Evolutionary conservation across 2,797 vertebrate genomes (phyloP).

Genomic region (Macrochelys suwanniensis): DNA sequence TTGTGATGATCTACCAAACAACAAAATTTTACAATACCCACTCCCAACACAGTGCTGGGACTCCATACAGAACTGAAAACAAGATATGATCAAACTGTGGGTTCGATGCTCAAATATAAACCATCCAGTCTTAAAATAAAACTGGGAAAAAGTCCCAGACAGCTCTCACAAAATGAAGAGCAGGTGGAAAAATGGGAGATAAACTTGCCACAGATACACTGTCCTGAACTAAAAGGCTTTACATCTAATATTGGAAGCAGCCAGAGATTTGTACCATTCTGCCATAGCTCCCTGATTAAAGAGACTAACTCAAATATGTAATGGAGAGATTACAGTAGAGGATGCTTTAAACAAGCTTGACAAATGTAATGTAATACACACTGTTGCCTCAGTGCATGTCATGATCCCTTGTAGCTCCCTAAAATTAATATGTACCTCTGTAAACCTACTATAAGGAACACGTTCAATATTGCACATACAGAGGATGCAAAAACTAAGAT

Average conservation of each 20-base stretch:
- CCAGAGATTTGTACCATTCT: background rate
- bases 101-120: background rate
- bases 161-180: background rate
- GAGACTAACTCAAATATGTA: slow-evolving; percentile 36
- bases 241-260: background rate
- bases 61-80: background rate
- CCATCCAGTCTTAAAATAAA: background rate
- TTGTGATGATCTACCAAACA: background rate
- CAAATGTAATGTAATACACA: slow-evolving; percentile 38
- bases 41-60: background rate
- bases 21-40: background rate
- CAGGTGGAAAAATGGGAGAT: background rate
- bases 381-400: slow-evolving; percentile 1
- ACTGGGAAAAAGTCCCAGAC: background rate
- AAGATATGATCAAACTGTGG: background rate
- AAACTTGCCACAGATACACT: background rate
- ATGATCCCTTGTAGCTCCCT: background rate
- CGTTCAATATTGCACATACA: background rate
- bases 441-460: background rate
- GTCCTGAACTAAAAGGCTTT: slow-evolving; percentile 3
- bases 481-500: background rate
- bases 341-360: slow-evolving; percentile 38
- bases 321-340: slow-evolving; percentile 2
- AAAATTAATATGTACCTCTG: background rate
- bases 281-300: slow-evolving; percentile 45